Evolutionary conservation across 2,888 invertebrate species (phyloP), one percentile per base, ranked within the genome.

Genomic region (Agrochola circellaris): DNA sequence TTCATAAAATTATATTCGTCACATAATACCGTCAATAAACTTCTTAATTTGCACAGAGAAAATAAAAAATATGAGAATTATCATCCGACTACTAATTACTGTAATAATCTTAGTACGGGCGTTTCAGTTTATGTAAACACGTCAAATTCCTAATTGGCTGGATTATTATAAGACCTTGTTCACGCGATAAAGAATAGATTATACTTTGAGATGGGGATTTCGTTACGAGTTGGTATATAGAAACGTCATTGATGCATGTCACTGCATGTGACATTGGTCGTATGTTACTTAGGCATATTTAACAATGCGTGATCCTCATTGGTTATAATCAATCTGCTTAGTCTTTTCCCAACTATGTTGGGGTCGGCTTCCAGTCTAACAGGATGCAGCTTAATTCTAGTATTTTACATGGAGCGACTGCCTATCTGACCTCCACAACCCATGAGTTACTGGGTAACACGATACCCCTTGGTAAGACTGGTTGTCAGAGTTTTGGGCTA

Each of bases 11-110:
- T 64, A 77, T 78, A 83, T 73, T 67, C 82, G 73, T 70, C 86
- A 74, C 73, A 54, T 91, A 90, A 91, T 87, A 88, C 89, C 87
- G 23, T 64, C 85, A 91, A 91, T 92, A 91, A 90, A 93, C 92
- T 92, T 93, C 93, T 92, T 90, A 88, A 92, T 93, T 93, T 92
- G 83, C 90, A 81, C 78, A 89, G 65, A 82, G 89, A 90, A 90
- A 72, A 85, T 88, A 85, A 88, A 86, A 87, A 71, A 75, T 75
- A 78, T 68, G 73, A 81, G 66, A 81, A 88, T 88, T 89, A 85
- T 86, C 86, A 87, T 73, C 71, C 66, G 70, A 89, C 89, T 89
- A 88, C 86, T 91, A 91, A 90, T 92, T 89, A 77, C 85, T 70
- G 88, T 82, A 83, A 88, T 89, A 83, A 87, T 84, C 82, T 82